Evolutionary conservation across 1,140 invertebrate species (phyloP).

Genomic region (Luehdorfia chinensis): DNA sequence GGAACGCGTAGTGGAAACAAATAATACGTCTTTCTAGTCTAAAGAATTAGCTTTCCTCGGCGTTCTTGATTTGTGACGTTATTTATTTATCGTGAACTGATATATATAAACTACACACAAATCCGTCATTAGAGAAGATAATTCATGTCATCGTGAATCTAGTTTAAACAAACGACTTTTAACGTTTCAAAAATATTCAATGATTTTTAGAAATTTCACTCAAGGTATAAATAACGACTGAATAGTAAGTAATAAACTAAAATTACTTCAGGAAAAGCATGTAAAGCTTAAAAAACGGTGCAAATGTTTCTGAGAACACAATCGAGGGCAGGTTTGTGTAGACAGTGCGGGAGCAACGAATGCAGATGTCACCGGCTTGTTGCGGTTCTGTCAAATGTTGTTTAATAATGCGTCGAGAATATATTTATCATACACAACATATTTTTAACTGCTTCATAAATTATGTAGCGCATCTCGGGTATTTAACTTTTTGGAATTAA

Average conservation of each 20-base stretch:
- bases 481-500: too few relatives aligned
- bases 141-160: slow-evolving; percentile 3
- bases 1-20: slow-evolving; percentile 58
- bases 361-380: slow-evolving; percentile 54
- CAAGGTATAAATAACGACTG: slow-evolving; percentile 15
- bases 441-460: too few relatives aligned
- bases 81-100: slow-evolving; percentile 14
- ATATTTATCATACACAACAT: too few relatives aligned
- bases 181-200: slow-evolving; percentile 1
- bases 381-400: too few relatives aligned
- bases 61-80: slow-evolving; percentile 12
- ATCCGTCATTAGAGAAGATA: slow-evolving; percentile 12
- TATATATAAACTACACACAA: slow-evolving; percentile 13
- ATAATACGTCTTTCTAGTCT: slow-evolving; percentile 46
- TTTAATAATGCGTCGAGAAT: too few relatives aligned
- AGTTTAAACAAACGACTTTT: slow-evolving; percentile 12
- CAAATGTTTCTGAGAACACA: slow-evolving; percentile 64
- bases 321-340: slow-evolving; percentile 64
- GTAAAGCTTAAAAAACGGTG: slow-evolving; percentile 46
- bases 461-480: too few relatives aligned
- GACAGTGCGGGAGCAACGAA: slow-evolving; percentile 32
- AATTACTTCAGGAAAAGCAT: slow-evolving; percentile 50
- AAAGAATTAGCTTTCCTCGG: slow-evolving; percentile 28
- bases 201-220: slow-evolving; percentile 6
- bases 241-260: slow-evolving; percentile 30